phyloP scores from a whole-genome alignment of 2,797 vertebrate species.

The Poliocrania exsul region DNA sequence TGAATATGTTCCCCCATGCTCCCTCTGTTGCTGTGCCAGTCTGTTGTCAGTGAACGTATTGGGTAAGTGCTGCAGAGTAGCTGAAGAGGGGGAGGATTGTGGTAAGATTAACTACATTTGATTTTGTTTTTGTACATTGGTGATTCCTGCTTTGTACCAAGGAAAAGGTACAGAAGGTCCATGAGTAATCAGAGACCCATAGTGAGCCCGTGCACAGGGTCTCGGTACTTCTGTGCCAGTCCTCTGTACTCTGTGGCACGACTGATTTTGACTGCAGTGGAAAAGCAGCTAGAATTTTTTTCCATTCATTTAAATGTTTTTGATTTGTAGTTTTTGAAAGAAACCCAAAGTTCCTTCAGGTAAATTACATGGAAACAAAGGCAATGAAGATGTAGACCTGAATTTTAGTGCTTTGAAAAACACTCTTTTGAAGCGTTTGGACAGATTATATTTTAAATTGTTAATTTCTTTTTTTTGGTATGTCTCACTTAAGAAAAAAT shows the following conservation, averaged over 20 bases:
- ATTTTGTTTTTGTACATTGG: not conserved
- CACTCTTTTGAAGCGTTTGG: not conserved
- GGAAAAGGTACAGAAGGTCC: not conserved
- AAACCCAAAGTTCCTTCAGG: not conserved
- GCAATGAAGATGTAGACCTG: not conserved
- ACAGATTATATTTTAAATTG: not conserved
- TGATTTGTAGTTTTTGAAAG: not conserved
- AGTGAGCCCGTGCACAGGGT: not conserved
- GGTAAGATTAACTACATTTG: not conserved
- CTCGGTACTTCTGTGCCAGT: not conserved
- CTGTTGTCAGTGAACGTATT: not conserved
- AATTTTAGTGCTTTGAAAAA: not conserved
- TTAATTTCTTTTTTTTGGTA: not conserved
- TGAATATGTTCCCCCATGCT: not conserved
- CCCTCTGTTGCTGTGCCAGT: accelerated
- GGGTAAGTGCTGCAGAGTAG: not conserved
- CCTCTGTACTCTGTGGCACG: not conserved
- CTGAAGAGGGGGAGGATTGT: not conserved
- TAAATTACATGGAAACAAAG: not conserved
- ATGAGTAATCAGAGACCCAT: not conserved
- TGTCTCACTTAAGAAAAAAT: not conserved
- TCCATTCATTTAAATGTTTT: not conserved
- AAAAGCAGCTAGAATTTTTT: not conserved
- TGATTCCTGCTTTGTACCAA: not conserved
- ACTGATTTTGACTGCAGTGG: not conserved